Evolutionary conservation across 1,140 invertebrate species (phyloP).

Genomic region (Leptestheria dahalacensis): DNA sequence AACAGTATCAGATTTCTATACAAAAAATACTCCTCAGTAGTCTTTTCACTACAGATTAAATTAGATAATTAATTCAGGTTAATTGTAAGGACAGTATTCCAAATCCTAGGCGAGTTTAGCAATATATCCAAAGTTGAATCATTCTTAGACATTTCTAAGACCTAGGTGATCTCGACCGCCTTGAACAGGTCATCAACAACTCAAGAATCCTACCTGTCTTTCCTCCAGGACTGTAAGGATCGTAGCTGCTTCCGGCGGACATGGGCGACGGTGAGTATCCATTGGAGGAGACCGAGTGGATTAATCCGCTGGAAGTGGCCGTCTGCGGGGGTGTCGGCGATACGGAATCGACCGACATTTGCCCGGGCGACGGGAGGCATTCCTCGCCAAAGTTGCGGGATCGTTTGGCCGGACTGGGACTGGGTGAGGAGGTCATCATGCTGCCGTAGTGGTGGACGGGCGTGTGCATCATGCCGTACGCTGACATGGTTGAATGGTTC

Average conservation of each 20-base stretch:
- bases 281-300: constrained; percentile 11
- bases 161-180: no score
- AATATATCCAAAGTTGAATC: background rate
- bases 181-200: no score
- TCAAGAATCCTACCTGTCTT: background rate
- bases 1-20: no score
- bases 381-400: background rate
- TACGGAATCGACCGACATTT: constrained; percentile 15
- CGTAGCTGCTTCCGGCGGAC: constrained; percentile 13
- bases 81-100: no score
- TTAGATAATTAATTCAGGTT: no score
- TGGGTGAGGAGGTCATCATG: background rate
- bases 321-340: constrained; percentile 11
- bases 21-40: no score
- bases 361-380: constrained; percentile 6
- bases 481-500: background rate
- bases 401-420: background rate
- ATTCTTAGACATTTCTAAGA: background rate
- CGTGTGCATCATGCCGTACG: background rate
- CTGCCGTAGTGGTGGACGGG: background rate
- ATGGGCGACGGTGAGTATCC: constrained; percentile 13
- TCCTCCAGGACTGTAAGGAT: constrained; percentile 13
- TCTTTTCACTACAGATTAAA: no score
- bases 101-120: no score
- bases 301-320: background rate